These are phyloP conservation scores for Xylota sylvarum DNA, from an alignment of 2,888 invertebrate genomes.

Conservation along the genomic window DNA sequence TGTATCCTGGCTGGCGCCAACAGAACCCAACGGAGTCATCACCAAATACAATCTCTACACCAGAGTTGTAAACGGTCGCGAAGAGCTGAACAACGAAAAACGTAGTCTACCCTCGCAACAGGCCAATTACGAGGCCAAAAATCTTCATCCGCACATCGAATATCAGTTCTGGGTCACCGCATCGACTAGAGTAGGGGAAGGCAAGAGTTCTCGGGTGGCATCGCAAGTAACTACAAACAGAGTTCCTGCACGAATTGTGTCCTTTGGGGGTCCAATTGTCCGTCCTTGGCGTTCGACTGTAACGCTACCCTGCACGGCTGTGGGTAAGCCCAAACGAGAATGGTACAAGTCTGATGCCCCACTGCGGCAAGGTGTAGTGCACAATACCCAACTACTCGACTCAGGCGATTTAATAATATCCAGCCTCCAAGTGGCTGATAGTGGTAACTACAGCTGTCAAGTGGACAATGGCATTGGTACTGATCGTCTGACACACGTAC, in stretches of 20 bases:
- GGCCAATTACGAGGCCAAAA: slow-evolving; percentile 88
- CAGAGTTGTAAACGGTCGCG: slow-evolving; percentile 88
- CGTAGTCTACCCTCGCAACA: slow-evolving; percentile 88
- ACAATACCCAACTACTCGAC: slow-evolving; percentile 88
- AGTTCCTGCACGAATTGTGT: slow-evolving; percentile 89
- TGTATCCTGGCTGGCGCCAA: slow-evolving; percentile 92
- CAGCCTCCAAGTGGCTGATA: slow-evolving; percentile 88
- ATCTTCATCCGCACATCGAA: slow-evolving; percentile 89
- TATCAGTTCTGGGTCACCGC: slow-evolving; percentile 93
- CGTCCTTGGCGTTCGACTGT: slow-evolving; percentile 89
- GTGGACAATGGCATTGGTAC: slow-evolving; percentile 89
- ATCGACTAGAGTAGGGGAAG: slow-evolving; percentile 91
- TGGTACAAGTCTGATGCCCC: slow-evolving; percentile 88
- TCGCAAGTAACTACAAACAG: slow-evolving; percentile 88
- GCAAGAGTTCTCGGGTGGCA: slow-evolving; percentile 89
- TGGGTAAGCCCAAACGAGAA: slow-evolving; percentile 88
- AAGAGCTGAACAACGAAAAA: slow-evolving; percentile 89
- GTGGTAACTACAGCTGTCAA: slow-evolving; percentile 90
- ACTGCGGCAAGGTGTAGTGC: slow-evolving; percentile 86
- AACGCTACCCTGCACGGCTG: slow-evolving; percentile 88
- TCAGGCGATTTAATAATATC: slow-evolving; percentile 88
- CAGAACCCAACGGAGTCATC: slow-evolving; percentile 91
- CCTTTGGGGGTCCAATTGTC: slow-evolving; percentile 89
- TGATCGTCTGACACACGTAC: slow-evolving; percentile 88
- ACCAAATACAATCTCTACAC: slow-evolving; percentile 91